phyloP scores from a whole-genome alignment of 2,888 invertebrate genomes.

The Leptothorax acervorum region DNA sequence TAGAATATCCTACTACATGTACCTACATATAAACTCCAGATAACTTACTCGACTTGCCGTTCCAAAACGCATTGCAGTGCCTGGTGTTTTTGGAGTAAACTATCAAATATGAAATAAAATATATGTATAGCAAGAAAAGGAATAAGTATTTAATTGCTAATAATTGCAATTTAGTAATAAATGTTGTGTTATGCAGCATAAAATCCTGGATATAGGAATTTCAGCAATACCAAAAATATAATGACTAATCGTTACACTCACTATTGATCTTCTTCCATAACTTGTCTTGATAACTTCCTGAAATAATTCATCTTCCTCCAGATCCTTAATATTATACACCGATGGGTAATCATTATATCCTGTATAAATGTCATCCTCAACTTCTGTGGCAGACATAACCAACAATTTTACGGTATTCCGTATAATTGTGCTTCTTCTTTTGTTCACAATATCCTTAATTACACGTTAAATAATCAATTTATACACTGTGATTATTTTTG shows the following conservation, averaged over 20 bases:
- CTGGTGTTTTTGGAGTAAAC: constrained; percentile 85
- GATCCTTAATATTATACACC: constrained; percentile 89
- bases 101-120: constrained; percentile 61
- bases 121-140: background rate
- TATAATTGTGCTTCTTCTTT: background rate
- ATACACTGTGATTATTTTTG: background rate
- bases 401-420: background rate
- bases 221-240: background rate
- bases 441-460: background rate
- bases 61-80: constrained; percentile 87
- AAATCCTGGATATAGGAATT: background rate
- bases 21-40: background rate
- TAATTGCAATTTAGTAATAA: constrained; percentile 2
- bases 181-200: constrained; percentile 7
- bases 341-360: constrained; percentile 90
- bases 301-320: constrained; percentile 91
- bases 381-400: constrained; percentile 54
- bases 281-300: constrained; percentile 92
- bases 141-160: background rate
- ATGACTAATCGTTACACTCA: constrained; percentile 82
- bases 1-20: background rate
- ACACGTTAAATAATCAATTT: background rate
- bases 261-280: constrained; percentile 90
- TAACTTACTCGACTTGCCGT: constrained; percentile 87
- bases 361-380: constrained; percentile 89